Percentiles rank a stretch among this genome's conserved stretches.
phyloP scores from a whole-genome alignment of 2,797 vertebrate species.

The Falco biarmicus region DNA sequence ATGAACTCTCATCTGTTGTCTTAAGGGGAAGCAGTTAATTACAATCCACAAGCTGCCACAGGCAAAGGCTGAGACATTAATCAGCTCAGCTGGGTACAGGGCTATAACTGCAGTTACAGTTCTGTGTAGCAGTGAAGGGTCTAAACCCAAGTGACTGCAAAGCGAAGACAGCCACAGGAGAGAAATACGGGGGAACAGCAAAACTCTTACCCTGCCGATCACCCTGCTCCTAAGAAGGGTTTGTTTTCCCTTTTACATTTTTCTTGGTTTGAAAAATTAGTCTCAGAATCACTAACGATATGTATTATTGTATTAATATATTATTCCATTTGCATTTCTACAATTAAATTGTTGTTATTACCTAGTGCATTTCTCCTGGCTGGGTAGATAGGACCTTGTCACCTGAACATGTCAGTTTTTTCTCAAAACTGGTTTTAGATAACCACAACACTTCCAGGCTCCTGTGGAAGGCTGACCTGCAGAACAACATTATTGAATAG shows the following conservation, averaged over 20 bases:
- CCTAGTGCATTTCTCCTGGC: background rate
- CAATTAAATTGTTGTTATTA: background rate
- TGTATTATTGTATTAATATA: background rate
- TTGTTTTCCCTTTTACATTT: background rate
- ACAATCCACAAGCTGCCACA: constrained; percentile 13
- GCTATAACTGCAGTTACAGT: background rate
- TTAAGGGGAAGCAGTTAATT: constrained; percentile 45
- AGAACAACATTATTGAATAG: background rate
- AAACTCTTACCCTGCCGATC: background rate
- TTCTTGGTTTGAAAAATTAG: background rate
- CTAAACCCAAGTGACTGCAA: background rate
- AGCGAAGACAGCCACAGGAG: background rate
- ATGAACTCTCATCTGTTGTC: constrained; percentile 23
- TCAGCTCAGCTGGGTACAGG: background rate
- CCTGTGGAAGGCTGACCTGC: background rate
- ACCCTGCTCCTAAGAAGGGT: background rate
- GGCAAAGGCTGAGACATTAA: background rate
- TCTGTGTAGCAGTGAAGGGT: rapidly evolving
- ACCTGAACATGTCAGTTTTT: background rate
- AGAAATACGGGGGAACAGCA: background rate
- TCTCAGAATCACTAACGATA: background rate
- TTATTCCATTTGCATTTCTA: background rate
- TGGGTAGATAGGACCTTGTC: background rate
- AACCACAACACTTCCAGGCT: background rate
- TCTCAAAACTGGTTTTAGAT: background rate